Conservation (phyloP, 2,797 vertebrate genomes). For the Periophthalmus magnuspinnatus region DNA sequence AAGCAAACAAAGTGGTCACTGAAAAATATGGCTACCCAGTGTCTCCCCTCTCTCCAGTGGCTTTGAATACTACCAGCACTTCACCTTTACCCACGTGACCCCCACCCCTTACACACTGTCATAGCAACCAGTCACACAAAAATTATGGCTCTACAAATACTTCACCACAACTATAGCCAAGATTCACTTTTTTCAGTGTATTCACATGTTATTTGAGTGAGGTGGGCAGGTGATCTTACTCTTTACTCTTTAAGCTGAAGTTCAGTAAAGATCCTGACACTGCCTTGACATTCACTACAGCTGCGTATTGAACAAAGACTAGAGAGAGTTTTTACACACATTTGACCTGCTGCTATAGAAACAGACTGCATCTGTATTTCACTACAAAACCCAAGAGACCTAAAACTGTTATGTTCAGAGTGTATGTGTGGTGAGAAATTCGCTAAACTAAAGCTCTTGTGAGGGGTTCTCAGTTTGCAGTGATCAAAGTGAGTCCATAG, state of each 20-base stretch:
- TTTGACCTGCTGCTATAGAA: conserved; percentile 3
- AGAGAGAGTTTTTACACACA: not conserved
- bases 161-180: not conserved
- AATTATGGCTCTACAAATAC: not conserved
- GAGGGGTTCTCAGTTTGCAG: not conserved
- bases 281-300: conserved; percentile 2
- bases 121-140: too few relatives aligned
- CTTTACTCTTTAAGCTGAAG: not conserved
- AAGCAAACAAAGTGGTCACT: too few relatives aligned
- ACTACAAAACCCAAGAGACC: not conserved
- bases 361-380: conserved; percentile 1
- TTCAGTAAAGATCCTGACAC: not conserved
- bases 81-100: too few relatives aligned
- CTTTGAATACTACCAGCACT: too few relatives aligned
- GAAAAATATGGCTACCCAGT: too few relatives aligned
- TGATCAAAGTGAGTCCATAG: too few relatives aligned
- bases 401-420: not conserved
- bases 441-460: not conserved
- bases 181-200: too few relatives aligned
- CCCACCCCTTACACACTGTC: too few relatives aligned
- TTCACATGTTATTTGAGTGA: not conserved
- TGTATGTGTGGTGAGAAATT: not conserved
- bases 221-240: not conserved
- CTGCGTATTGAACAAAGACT: not conserved
- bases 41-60: too few relatives aligned